Evolutionary conservation across 30 jellyfish, hydroid and myxozoan genomes (phyloP).

Genomic region (Cassiopea xamachana): DNA sequence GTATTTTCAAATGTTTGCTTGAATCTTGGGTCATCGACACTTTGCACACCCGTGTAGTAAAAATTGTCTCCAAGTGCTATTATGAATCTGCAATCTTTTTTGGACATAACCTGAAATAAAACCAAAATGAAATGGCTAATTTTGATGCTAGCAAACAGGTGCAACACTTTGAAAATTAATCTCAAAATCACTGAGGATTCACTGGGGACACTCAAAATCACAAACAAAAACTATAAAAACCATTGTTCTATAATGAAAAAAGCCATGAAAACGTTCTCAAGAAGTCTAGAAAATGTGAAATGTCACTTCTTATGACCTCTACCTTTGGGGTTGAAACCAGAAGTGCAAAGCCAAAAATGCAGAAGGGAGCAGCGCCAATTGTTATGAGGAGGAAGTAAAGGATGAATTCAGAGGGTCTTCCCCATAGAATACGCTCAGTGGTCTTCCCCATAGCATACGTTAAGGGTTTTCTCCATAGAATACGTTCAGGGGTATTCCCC

Average conservation of each 20-base stretch:
- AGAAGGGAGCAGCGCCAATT: no score
- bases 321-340: no score
- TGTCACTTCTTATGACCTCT: no score
- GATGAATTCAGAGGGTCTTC: no score
- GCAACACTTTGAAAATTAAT: background rate
- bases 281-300: background rate
- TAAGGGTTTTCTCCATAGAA: no score
- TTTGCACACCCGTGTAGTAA: conserved; percentile 84
- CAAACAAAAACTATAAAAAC: background rate
- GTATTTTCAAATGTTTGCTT: conserved; percentile 83
- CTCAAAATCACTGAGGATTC: background rate
- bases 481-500: no score
- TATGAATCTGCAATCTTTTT: conserved; percentile 75
- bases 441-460: no score
- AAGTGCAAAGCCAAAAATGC: no score
- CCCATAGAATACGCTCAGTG: no score
- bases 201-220: background rate
- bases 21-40: conserved; percentile 92
- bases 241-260: no score
- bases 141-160: background rate
- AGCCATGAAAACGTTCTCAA: background rate
- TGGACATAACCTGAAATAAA: conserved; percentile 58
- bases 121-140: background rate
- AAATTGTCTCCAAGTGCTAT: conserved; percentile 94
- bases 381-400: no score